These are phyloP conservation scores for Gandaritis pyraliata DNA, from an alignment of 2,888 invertebrate species.

Conservation along the genomic window DNA sequence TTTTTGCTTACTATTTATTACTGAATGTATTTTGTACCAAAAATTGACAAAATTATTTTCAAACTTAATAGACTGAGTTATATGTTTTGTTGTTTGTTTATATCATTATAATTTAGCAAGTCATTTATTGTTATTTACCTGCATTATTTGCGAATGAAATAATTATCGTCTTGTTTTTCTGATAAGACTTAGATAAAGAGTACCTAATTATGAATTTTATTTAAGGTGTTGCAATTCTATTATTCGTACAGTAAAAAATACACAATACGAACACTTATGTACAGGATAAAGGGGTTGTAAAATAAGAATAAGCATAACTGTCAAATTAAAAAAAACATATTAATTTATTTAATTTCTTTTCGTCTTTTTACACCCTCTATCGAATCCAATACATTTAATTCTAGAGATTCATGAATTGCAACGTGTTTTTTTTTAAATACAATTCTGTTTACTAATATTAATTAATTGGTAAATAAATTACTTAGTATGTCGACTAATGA, in stretches of 20 bases:
- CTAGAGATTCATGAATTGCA: constrained; percentile 8
- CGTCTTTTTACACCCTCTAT: too few species aligned
- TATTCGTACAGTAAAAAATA: too few species aligned
- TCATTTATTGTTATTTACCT: constrained; percentile 13
- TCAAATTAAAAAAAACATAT: too few species aligned
- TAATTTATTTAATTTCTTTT: too few species aligned
- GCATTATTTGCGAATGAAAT: constrained; percentile 13
- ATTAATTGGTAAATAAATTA: constrained; percentile 8
- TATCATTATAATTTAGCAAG: constrained; percentile 25
- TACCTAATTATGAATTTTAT: constrained; percentile 12
- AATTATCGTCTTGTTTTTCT: constrained; percentile 30
- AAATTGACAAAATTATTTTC: constrained; percentile 42
- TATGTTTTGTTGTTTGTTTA: constrained; percentile 37
- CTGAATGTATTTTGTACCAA: constrained; percentile 35
- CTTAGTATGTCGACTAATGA: constrained; percentile 27
- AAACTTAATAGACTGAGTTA: constrained; percentile 41
- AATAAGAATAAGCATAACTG: too few species aligned
- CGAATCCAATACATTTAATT: too few species aligned
- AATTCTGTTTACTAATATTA: constrained; percentile 11
- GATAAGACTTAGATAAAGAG: too few species aligned
- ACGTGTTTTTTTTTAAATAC: neutral
- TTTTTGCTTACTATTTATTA: constrained; percentile 19
- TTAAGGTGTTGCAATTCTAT: constrained; percentile 17
- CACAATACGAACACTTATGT: neutral
- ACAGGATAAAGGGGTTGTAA: too few species aligned